These are phyloP conservation scores for Lophura nycthemera DNA, from an alignment of 2,113 vertebrate species.

Conservation along the genomic window DNA sequence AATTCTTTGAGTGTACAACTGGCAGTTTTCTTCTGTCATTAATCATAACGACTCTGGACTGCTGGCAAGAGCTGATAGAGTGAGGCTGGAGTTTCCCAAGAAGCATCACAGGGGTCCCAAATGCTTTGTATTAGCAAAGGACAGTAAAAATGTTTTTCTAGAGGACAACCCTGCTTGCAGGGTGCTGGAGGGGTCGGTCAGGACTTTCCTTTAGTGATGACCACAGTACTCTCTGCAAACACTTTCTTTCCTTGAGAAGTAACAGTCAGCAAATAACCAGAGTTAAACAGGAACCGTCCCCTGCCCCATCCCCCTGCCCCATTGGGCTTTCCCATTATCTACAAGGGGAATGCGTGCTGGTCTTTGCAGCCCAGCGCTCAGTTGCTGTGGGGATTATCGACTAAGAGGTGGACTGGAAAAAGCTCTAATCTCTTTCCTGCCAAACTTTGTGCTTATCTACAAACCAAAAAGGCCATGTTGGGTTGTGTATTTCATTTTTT, in stretches of 20 bases:
- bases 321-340: neutral
- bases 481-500: neutral
- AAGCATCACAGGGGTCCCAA: neutral
- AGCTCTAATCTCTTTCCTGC: slow-evolving; percentile 72
- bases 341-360: neutral
- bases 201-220: neutral
- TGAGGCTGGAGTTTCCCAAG: slow-evolving; percentile 13
- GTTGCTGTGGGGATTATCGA: slow-evolving; percentile 64
- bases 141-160: neutral
- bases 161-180: neutral
- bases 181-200: neutral
- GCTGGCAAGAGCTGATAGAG: slow-evolving; percentile 38
- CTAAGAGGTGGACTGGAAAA: slow-evolving; percentile 49
- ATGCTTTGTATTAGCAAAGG: neutral
- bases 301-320: neutral
- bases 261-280: neutral
- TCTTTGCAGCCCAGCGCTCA: slow-evolving; percentile 24
- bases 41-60: neutral
- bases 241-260: neutral
- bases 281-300: rapidly evolving
- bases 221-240: neutral
- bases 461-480: slow-evolving; percentile 39
- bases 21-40: slow-evolving; percentile 21
- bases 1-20: neutral
- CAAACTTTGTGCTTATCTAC: slow-evolving; percentile 69